These are phyloP conservation scores for Parauchenoglanis ngamensis DNA, from an alignment of 2,797 vertebrate species.

Conservation along the genomic window DNA sequence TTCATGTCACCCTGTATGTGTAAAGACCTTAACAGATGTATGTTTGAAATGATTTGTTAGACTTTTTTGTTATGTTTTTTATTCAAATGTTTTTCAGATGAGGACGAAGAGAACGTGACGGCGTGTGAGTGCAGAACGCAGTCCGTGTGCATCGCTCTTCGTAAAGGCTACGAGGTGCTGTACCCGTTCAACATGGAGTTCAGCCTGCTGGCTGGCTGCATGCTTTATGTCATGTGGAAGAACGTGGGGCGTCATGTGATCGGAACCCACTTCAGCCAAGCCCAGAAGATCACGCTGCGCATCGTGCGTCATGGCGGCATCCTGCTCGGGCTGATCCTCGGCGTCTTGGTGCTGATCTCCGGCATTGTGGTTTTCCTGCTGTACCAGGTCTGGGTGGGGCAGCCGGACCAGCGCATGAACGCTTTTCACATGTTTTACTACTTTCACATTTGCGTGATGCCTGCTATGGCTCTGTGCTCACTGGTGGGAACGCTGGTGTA, in stretches of 20 bases:
- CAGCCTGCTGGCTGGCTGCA: constrained; percentile 82
- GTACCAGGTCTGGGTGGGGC: constrained; percentile 81
- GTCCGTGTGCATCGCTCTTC: constrained; percentile 75
- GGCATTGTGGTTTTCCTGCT: constrained; percentile 78
- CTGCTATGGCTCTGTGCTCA: constrained; percentile 77
- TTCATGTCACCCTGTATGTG: too few species aligned
- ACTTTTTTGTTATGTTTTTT: not conserved
- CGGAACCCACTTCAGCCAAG: not conserved
- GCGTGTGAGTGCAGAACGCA: constrained; percentile 71
- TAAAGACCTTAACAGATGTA: too few species aligned
- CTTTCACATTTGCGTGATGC: constrained; percentile 78
- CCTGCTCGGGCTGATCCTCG: constrained; percentile 76
- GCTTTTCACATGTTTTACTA: constrained; percentile 82
- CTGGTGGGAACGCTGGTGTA: constrained; percentile 77
- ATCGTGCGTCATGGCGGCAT: constrained; percentile 61
- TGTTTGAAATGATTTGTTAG: not conserved
- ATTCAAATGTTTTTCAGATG: not conserved
- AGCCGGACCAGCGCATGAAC: constrained; percentile 40
- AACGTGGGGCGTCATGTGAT: constrained; percentile 80
- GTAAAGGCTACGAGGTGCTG: constrained; percentile 83
- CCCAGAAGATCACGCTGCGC: constrained; percentile 64
- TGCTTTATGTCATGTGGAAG: constrained; percentile 93
- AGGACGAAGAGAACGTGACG: constrained; percentile 26
- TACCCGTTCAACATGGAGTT: constrained; percentile 91
- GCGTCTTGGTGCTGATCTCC: constrained; percentile 65